A percentile compares a stretch with the other conserved stretches of the same genome.
Evolutionary conservation across 2,113 vertebrate species (phyloP).

Genomic region (Gadus macrocephalus): DNA sequence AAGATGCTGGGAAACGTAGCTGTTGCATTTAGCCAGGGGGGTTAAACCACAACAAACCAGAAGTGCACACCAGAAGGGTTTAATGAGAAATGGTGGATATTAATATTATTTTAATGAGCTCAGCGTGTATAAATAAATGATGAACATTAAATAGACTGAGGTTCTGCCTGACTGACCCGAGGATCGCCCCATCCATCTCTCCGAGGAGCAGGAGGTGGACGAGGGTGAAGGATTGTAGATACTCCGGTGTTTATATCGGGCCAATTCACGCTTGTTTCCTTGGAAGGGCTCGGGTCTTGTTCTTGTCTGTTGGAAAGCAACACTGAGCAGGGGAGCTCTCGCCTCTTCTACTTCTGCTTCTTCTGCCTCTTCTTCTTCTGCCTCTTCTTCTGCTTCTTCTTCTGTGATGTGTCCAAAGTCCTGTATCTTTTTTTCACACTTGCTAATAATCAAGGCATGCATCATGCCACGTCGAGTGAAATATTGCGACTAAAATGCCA

Average conservation of each 20-base stretch:
- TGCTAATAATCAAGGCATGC: neutral
- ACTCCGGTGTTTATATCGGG: too few relatives aligned
- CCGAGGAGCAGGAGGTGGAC: neutral
- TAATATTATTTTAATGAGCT: conserved; percentile 10
- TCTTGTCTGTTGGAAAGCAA: too few relatives aligned
- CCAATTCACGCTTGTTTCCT: too few relatives aligned
- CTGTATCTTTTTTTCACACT: too few relatives aligned
- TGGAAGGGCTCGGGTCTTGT: too few relatives aligned
- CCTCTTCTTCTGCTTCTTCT: too few relatives aligned
- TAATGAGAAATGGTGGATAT: neutral
- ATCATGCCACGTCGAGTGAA: neutral
- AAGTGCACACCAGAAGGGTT: neutral
- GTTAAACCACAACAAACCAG: neutral
- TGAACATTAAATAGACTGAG: neutral
- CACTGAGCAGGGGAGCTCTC: too few relatives aligned
- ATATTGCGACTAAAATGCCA: neutral
- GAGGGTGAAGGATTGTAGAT: too few relatives aligned
- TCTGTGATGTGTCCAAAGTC: too few relatives aligned
- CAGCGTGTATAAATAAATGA: neutral
- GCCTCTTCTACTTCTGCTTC: neutral
- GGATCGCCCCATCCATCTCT: neutral
- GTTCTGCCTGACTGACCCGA: neutral
- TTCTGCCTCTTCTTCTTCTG: too few relatives aligned
- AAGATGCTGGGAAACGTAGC: neutral
- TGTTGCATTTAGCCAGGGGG: neutral